Percentiles rank a stretch among this genome's conserved stretches.
Conservation (phyloP, 2,113 vertebrate genomes). For the Craseonycteris thonglongyai region DNA sequence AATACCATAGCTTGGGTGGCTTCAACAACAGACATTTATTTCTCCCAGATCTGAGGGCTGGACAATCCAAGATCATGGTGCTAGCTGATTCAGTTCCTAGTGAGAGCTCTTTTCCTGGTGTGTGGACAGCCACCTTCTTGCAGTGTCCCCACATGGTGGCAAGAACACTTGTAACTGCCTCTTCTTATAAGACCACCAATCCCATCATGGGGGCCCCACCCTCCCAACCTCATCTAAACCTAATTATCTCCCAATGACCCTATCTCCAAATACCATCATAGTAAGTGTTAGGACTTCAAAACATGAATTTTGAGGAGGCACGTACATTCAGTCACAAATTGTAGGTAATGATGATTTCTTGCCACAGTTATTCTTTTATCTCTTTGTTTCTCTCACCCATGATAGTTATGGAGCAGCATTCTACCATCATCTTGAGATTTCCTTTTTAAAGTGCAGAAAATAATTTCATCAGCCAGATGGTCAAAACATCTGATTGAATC, state of each 20-base stretch:
- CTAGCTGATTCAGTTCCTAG: neutral
- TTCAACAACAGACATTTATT: neutral
- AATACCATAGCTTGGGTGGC: neutral
- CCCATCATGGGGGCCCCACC: rapidly evolving
- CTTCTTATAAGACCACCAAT: neutral
- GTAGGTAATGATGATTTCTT: neutral
- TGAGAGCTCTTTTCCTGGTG: neutral
- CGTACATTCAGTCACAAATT: neutral
- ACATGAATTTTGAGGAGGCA: neutral
- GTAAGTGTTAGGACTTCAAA: neutral
- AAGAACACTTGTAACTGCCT: neutral
- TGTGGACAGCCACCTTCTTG: neutral
- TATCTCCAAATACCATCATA: neutral
- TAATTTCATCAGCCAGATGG: neutral
- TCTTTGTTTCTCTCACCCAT: neutral
- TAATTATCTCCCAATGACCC: neutral
- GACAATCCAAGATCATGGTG: neutral
- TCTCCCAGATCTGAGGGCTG: neutral
- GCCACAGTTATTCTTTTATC: neutral
- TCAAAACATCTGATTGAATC: neutral
- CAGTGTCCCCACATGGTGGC: neutral
- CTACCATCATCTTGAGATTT: neutral
- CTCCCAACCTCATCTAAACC: neutral
- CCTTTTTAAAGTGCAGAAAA: neutral
- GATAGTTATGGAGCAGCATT: neutral